phyloP scores from a whole-genome alignment of 2,797 vertebrate genomes.

The Danio tinwini region DNA sequence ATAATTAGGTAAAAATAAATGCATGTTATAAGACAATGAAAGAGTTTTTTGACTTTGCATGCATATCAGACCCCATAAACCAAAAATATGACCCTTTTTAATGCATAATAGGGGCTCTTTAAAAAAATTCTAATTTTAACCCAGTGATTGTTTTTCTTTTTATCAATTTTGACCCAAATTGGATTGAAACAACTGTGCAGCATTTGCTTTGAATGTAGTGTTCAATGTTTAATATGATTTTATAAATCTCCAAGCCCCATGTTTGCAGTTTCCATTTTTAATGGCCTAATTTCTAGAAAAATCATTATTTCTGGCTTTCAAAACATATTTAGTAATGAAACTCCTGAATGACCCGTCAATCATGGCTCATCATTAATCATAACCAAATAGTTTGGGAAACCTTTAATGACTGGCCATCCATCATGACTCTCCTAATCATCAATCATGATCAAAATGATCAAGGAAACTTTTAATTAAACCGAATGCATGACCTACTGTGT shows the following conservation, averaged over 20 bases:
- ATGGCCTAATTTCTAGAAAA: slow-evolving; percentile 7
- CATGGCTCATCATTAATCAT: slow-evolving; percentile 35
- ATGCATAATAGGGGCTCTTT: too few species aligned
- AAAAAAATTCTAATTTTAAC: too few species aligned
- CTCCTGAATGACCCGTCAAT: slow-evolving; percentile 17
- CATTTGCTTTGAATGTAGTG: too few species aligned
- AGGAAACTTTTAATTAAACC: slow-evolving; percentile 28
- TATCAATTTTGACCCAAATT: too few species aligned
- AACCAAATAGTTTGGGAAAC: slow-evolving; percentile 11
- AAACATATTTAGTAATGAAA: slow-evolving; percentile 22
- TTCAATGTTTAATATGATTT: neutral
- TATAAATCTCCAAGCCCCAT: neutral
- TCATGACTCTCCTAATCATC: slow-evolving; percentile 21
- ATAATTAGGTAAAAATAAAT: too few species aligned
- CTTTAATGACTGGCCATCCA: slow-evolving; percentile 40
- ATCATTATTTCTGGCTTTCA: neutral
- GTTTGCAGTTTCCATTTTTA: neutral
- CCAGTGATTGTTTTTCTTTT: too few species aligned
- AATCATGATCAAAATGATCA: slow-evolving; percentile 10
- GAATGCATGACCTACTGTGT: neutral
- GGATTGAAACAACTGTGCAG: too few species aligned
- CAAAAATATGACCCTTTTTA: too few species aligned
- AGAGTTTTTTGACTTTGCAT: too few species aligned
- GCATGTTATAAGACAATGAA: too few species aligned
- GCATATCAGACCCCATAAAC: too few species aligned